Conservation (phyloP, 2,797 vertebrate species). For the Gastrophryne carolinensis region DNA sequence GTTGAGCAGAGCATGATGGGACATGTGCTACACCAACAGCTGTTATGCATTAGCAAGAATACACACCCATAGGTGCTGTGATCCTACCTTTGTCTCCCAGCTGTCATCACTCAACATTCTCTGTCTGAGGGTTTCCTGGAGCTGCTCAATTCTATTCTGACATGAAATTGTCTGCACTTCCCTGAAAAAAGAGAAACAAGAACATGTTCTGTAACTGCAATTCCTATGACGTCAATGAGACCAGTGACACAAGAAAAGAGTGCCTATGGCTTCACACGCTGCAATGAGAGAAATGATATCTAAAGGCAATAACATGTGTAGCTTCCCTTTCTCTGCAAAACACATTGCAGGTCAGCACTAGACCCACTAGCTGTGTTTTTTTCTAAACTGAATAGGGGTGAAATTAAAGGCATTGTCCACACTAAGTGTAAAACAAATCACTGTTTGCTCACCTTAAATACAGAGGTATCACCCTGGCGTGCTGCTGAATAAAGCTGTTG, state of each 20-base stretch:
- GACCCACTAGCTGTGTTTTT: no score
- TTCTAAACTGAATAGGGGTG: no score
- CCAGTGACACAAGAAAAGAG: not conserved
- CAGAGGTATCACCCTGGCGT: no score
- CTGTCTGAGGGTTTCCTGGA: constrained; percentile 72
- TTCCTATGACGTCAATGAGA: not conserved
- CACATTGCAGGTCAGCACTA: no score
- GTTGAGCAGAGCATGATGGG: not conserved
- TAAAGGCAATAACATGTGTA: no score
- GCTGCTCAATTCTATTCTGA: constrained; percentile 69
- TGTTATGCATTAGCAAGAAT: not conserved
- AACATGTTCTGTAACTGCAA: not conserved
- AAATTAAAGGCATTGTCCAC: no score
- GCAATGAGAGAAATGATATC: no score
- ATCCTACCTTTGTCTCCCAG: constrained; percentile 72
- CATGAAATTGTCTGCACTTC: constrained; percentile 71
- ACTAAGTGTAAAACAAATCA: no score
- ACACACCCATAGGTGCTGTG: not conserved
- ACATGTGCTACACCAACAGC: not conserved
- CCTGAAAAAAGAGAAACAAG: constrained; percentile 64
- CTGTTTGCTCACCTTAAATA: no score
- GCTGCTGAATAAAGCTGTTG: no score
- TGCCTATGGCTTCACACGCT: no score
- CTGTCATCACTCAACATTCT: constrained; percentile 64
- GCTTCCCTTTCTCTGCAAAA: no score